Conservation (phyloP, 2,888 invertebrate species). For the Kryphioiulus occultus region DNA sequence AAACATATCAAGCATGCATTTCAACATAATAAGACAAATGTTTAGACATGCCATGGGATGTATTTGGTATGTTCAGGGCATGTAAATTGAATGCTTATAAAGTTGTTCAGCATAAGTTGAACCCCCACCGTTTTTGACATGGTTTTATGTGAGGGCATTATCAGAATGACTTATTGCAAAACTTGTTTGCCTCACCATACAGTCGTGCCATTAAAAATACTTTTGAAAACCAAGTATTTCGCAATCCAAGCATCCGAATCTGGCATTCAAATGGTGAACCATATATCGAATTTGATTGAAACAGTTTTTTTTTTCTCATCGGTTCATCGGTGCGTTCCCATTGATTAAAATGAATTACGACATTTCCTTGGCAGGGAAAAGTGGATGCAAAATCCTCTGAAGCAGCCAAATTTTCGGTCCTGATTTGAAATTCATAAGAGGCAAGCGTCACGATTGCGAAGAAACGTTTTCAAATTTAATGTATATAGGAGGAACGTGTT, state of each 20-base stretch:
- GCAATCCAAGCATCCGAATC: too few relatives aligned
- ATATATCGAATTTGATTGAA: background rate
- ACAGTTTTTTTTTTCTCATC: background rate
- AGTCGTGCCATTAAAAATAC: too few relatives aligned
- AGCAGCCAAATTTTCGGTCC: background rate
- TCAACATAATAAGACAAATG: too few relatives aligned
- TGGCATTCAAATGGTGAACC: background rate
- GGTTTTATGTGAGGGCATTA: too few relatives aligned
- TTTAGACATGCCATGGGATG: too few relatives aligned
- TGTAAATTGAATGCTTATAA: too few relatives aligned
- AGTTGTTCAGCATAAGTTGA: too few relatives aligned
- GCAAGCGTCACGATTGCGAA: background rate
- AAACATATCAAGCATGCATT: too few relatives aligned
- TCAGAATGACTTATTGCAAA: too few relatives aligned
- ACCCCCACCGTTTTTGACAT: too few relatives aligned
- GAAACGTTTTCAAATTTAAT: background rate
- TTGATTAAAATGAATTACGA: slow-evolving; percentile 1
- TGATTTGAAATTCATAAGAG: slow-evolving; percentile 20
- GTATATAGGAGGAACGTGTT: slow-evolving; percentile 20
- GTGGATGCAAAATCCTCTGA: background rate
- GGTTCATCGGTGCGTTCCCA: background rate
- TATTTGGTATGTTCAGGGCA: too few relatives aligned
- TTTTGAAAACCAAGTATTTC: background rate
- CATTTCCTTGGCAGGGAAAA: background rate
- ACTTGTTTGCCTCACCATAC: too few relatives aligned